Conservation (phyloP, 2,888 invertebrate genomes). For the Diarsia mendica region DNA sequence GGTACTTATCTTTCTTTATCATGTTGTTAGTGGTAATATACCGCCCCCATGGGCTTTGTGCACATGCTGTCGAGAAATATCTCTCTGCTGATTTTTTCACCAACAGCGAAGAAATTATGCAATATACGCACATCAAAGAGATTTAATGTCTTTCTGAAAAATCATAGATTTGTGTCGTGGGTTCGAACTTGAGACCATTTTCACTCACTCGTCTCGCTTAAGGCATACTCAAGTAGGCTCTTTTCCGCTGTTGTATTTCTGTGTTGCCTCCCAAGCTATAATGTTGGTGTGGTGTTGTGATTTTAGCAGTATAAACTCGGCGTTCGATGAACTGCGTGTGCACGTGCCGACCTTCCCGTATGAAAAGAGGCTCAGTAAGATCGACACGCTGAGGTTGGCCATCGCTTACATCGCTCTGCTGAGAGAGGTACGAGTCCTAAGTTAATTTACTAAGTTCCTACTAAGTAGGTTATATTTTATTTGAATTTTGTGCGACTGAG, state of each 20-base stretch:
- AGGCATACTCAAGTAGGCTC: not conserved
- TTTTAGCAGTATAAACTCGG: conserved; percentile 99
- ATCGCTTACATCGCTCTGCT: conserved; percentile 99
- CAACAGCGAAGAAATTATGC: too few relatives aligned
- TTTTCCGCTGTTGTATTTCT: not conserved
- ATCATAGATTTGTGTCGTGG: too few relatives aligned
- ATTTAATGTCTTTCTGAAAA: too few relatives aligned
- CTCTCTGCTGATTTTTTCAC: too few relatives aligned
- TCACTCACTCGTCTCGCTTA: not conserved
- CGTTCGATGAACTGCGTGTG: conserved; percentile 98
- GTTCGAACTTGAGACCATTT: not conserved
- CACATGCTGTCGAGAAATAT: too few relatives aligned
- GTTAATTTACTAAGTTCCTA: not conserved
- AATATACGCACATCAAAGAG: too few relatives aligned
- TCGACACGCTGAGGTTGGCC: conserved; percentile 98
- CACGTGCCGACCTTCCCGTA: conserved; percentile 99
- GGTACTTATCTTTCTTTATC: too few relatives aligned
- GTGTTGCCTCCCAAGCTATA: conserved; percentile 74
- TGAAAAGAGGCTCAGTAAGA: conserved; percentile 99
- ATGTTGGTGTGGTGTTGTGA: conserved; percentile 83
- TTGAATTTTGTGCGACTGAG: not conserved
- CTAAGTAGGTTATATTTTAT: not conserved
- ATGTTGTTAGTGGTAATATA: too few relatives aligned
- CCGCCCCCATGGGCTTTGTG: too few relatives aligned
- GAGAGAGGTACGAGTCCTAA: conserved; percentile 90